Conservation (phyloP, 1,140 invertebrate species). For the Aphis gossypii region DNA sequence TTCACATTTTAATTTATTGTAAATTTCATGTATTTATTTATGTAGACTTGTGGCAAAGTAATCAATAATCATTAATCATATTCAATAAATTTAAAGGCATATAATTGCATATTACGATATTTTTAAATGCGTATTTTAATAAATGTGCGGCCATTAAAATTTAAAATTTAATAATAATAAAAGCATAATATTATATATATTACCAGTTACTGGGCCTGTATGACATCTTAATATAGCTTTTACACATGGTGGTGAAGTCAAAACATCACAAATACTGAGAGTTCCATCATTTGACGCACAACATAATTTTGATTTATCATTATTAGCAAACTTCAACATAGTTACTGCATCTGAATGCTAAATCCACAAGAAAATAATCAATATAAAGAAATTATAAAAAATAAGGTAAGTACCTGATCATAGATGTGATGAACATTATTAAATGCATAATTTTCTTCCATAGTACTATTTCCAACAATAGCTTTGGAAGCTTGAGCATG, state of each 20-base stretch:
- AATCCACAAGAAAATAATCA: slow-evolving; percentile 63
- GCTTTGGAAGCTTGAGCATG: slow-evolving; percentile 68
- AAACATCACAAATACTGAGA: slow-evolving; percentile 83
- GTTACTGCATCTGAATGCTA: slow-evolving; percentile 79
- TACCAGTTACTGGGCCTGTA: slow-evolving; percentile 77
- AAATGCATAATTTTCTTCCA: slow-evolving; percentile 85
- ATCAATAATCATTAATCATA: too few relatives aligned
- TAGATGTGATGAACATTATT: slow-evolving; percentile 87
- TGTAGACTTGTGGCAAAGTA: too few relatives aligned
- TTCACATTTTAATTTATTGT: too few relatives aligned
- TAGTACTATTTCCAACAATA: slow-evolving; percentile 70
- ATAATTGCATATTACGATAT: too few relatives aligned
- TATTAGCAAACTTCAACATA: slow-evolving; percentile 88
- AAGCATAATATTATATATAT: slow-evolving; percentile 58
- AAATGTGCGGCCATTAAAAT: too few relatives aligned
- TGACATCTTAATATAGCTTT: slow-evolving; percentile 79
- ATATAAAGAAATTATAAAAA: not conserved
- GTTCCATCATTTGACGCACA: slow-evolving; percentile 82
- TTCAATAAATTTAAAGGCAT: too few relatives aligned
- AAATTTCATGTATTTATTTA: too few relatives aligned
- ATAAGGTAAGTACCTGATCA: slow-evolving; percentile 70
- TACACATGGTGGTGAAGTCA: slow-evolving; percentile 73
- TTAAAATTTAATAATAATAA: not conserved
- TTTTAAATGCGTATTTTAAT: too few relatives aligned
- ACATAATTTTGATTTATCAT: slow-evolving; percentile 81